Base-by-base conservation (phyloP, 2,797 vertebrate genomes). In the Thalassophryne amazonica region DNA sequence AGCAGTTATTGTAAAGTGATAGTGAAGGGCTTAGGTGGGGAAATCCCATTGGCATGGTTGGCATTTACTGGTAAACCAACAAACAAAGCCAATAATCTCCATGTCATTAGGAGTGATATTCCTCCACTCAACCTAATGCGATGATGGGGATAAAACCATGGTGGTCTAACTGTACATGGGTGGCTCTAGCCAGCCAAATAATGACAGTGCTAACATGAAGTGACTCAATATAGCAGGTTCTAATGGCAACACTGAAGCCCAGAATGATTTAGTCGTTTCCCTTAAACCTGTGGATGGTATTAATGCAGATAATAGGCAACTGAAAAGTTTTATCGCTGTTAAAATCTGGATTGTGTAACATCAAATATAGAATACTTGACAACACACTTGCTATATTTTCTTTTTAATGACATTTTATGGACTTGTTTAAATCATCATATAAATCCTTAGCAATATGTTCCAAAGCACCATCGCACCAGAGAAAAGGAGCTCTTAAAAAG, bases 31-130 rank as follows among this genome's bases (percentile, higher is more conserved):
- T 89, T 84, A 85, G 49, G 61, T 19, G 34, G 78, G 76, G 77
- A 87, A 87, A 87, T 88, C 86, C 87, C 85, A 82, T 49, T 66
- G 82, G 86, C 74, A 86, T 60, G 49, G 78, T 60, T 18, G 57
- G 64, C 77, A 80, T 87, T 89, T 85, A 84, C 84, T 76, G 82
- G 81, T 84, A 89, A 88, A 88, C 84, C 78, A 83, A 88, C 85
- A 81, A 80, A 88, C 85, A 88, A 90, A 87, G 85, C 85, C 86
- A 84, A 74, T 89, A 86, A 89, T 89, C 84, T 86, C 71, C 37
- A 57, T 55, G 80, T 89, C 84, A 88, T 89, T 87, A 89, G 69
- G 75, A 71, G 61, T 70, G 72, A 86, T 87, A 89, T 86, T 81
- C 69, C 55, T 61, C 72, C 81, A 84, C 80, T 85, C 81, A 81